Conservation (phyloP, 2,113 vertebrate species). For the Alces alces region DNA sequence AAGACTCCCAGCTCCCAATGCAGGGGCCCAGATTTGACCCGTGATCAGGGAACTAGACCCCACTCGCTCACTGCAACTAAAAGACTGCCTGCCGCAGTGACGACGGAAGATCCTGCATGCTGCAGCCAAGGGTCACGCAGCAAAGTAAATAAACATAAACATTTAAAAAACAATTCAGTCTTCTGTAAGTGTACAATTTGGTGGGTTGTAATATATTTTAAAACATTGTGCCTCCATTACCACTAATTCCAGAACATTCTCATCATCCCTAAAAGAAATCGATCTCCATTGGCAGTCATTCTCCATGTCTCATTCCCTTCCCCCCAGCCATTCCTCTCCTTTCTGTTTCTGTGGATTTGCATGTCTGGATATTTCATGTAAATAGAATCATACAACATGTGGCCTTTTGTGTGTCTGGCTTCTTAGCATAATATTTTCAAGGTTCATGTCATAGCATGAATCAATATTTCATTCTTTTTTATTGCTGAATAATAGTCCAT, state of each 20-base stretch:
- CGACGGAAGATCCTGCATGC: not conserved
- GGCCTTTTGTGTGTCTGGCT: not conserved
- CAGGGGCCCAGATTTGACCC: not conserved
- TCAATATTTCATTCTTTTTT: not conserved
- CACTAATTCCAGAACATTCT: not conserved
- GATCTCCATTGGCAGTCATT: not conserved
- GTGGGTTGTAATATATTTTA: not conserved
- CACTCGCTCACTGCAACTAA: not conserved
- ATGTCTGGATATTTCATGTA: not conserved
- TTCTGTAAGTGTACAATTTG: not conserved
- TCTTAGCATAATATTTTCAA: not conserved
- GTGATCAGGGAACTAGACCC: not conserved
- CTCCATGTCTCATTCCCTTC: not conserved
- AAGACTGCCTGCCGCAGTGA: not conserved
- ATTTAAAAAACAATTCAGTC: not conserved
- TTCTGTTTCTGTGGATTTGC: not conserved
- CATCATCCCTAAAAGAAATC: not conserved
- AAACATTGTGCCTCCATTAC: not conserved
- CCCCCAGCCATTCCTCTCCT: not conserved
- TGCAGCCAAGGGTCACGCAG: fast-evolving
- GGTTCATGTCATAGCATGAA: not conserved
- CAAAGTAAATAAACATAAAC: not conserved
- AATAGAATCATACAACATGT: not conserved
- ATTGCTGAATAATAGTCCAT: not conserved
- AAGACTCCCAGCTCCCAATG: not conserved